A percentile compares a stretch with the other conserved stretches of the same genome.
Evolutionary conservation across 30 jellyfish, hydroid and myxozoan genomes (phyloP).

Genomic region (Chrysaora quinquecirrha): DNA sequence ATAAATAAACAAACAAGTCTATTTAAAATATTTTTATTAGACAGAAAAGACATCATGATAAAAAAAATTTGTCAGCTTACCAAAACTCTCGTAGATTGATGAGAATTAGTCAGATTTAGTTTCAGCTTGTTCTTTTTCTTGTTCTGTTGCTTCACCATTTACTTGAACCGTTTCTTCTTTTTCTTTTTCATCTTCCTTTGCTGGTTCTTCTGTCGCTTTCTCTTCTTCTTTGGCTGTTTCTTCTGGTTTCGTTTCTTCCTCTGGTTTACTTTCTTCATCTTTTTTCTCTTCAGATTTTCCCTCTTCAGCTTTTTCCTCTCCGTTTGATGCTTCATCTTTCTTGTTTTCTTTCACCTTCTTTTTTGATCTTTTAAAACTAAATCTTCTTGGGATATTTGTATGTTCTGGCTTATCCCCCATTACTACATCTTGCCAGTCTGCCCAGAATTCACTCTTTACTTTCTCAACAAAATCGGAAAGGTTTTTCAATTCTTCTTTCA

Average conservation of each 20-base stretch:
- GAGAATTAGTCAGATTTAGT: slow-evolving; percentile 3
- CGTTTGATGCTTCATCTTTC: slow-evolving; percentile 52
- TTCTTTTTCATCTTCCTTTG: slow-evolving; percentile 60
- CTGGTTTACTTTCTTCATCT: slow-evolving; percentile 9
- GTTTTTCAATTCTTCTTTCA: slow-evolving; percentile 71
- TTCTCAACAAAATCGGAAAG: slow-evolving; percentile 79
- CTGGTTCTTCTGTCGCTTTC: slow-evolving; percentile 27
- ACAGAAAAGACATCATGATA: background rate
- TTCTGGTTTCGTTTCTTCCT: slow-evolving; percentile 23
- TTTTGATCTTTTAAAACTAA: slow-evolving; percentile 78
- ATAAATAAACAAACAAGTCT: too few species aligned
- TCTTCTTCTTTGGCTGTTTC: slow-evolving; percentile 51
- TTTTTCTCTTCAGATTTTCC: slow-evolving; percentile 2
- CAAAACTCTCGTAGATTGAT: background rate
- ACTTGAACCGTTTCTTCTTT: slow-evolving; percentile 64
- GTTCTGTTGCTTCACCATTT: slow-evolving; percentile 77
- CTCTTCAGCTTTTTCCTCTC: slow-evolving; percentile 62
- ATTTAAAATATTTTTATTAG: too few species aligned
- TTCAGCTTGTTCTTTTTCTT: slow-evolving; percentile 70
- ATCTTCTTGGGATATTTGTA: slow-evolving; percentile 64
- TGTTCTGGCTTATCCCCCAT: slow-evolving; percentile 93
- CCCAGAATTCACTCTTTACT: slow-evolving; percentile 83
- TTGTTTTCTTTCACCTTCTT: slow-evolving; percentile 72
- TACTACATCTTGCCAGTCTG: slow-evolving; percentile 92
- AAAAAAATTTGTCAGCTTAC: background rate